phyloP scores from a whole-genome alignment of 2,888 invertebrate genomes.

The Nematopogon swammerdamellus region DNA sequence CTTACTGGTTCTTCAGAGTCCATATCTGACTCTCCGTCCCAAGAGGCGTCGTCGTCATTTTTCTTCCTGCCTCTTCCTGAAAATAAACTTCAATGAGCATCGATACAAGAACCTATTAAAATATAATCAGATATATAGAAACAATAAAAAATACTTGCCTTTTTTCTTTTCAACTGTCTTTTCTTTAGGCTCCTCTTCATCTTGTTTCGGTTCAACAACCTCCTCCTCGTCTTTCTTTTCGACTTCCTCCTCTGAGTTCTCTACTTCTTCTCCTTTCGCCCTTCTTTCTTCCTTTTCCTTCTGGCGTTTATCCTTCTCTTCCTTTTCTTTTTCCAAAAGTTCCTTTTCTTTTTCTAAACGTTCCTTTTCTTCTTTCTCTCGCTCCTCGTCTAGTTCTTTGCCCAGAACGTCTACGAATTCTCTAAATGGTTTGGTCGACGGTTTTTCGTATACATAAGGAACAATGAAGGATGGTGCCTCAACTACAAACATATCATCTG shows the following conservation, averaged over 20 bases:
- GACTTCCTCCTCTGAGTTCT: constrained; percentile 35
- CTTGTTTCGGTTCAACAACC: constrained; percentile 17
- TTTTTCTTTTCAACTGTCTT: constrained; percentile 30
- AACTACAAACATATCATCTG: constrained; percentile 90
- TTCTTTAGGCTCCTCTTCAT: constrained; percentile 18
- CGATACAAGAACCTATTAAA: not conserved
- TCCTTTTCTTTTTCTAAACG: constrained; percentile 28
- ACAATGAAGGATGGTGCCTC: constrained; percentile 93
- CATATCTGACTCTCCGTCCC: constrained; percentile 55
- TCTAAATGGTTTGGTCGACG: constrained; percentile 75
- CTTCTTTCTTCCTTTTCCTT: constrained; percentile 15
- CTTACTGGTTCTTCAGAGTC: constrained; percentile 49
- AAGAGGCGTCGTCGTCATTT: constrained; percentile 55
- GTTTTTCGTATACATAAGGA: constrained; percentile 90
- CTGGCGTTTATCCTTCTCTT: constrained; percentile 15
- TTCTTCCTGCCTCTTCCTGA: constrained; percentile 17
- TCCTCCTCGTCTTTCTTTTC: constrained; percentile 18
- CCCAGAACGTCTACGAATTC: constrained; percentile 68
- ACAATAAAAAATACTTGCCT: constrained; percentile 8
- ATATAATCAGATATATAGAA: too few species aligned
- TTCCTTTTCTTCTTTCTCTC: constrained; percentile 35
- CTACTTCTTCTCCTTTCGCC: constrained; percentile 30
- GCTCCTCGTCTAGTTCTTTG: constrained; percentile 56
- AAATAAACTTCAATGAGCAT: too few species aligned
- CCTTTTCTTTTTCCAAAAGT: constrained; percentile 16